Evolutionary conservation across 2,888 invertebrate species (phyloP).

Genomic region (Lamellibrachia columna): DNA sequence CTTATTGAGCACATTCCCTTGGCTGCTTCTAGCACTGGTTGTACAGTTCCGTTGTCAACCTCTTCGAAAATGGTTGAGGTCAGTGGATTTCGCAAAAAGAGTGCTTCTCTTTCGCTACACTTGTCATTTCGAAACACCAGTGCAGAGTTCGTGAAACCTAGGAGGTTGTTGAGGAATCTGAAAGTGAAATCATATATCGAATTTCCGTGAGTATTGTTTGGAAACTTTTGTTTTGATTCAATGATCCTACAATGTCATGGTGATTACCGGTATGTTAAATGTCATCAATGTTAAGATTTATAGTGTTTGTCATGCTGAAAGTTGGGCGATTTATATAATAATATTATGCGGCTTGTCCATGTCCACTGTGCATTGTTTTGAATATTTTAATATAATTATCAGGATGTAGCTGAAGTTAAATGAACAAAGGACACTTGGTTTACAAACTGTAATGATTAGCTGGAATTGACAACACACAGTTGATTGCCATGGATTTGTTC

Average conservation of each 20-base stretch:
- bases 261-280: not conserved
- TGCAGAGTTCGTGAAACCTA: not conserved
- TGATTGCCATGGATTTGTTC: not conserved
- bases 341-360: not conserved
- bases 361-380: not conserved
- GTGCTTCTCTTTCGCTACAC: not conserved
- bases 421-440: not conserved
- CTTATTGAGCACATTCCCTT: not conserved
- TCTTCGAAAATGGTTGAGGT: not conserved
- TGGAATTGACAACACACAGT: not conserved
- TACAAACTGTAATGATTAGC: not conserved
- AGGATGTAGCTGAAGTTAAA: not conserved
- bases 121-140: not conserved
- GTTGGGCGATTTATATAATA: not conserved
- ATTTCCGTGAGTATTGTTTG: not conserved
- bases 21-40: not conserved
- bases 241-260: not conserved
- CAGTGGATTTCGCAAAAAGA: not conserved
- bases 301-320: not conserved
- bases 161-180: not conserved
- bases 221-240: not conserved
- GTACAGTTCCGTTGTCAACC: not conserved
- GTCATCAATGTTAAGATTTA: not conserved
- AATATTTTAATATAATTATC: not conserved
- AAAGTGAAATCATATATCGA: not conserved